phyloP scores from a whole-genome alignment of 2,797 vertebrate genomes.

The Chelidonichthys spinosus region DNA sequence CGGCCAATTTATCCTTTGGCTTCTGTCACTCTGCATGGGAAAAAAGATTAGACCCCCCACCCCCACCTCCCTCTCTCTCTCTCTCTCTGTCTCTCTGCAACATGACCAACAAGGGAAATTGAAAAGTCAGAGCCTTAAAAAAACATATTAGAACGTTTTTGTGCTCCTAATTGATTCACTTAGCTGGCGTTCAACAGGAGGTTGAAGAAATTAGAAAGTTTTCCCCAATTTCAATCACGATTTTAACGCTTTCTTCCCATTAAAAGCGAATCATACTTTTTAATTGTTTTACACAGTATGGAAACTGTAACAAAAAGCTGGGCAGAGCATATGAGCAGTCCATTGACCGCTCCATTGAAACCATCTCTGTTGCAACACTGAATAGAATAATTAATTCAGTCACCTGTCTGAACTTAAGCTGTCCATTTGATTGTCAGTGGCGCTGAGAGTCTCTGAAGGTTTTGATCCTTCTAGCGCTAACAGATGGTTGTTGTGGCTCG shows the following conservation, averaged over 20 bases:
- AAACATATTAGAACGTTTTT: constrained; percentile 88
- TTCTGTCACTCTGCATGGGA: constrained; percentile 93
- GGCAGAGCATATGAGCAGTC: constrained; percentile 73
- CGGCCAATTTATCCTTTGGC: constrained; percentile 91
- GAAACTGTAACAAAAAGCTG: constrained; percentile 44
- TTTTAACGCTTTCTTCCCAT: not conserved
- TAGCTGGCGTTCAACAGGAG: not conserved
- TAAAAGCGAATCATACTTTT: constrained; percentile 8
- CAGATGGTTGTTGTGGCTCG: constrained; percentile 95
- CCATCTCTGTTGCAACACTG: constrained; percentile 57
- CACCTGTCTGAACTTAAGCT: constrained; percentile 89
- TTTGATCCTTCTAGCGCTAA: constrained; percentile 93
- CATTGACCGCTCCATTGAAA: constrained; percentile 65
- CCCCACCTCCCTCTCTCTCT: constrained; percentile 30
- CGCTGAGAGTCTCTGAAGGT: constrained; percentile 86
- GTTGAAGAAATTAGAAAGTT: not conserved
- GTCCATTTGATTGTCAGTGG: constrained; percentile 86
- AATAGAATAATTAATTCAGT: constrained; percentile 83
- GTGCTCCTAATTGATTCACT: constrained; percentile 80
- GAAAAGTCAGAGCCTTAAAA: constrained; percentile 87
- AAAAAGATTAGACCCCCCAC: constrained; percentile 91
- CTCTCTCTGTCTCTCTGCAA: constrained; percentile 65
- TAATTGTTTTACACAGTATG: constrained; percentile 24
- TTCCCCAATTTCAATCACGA: not conserved
- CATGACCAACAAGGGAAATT: constrained; percentile 88